Base-by-base conservation (phyloP, 37 sponge, comb jelly and placozoan species). In the Aphrocallistes beatrix region DNA sequence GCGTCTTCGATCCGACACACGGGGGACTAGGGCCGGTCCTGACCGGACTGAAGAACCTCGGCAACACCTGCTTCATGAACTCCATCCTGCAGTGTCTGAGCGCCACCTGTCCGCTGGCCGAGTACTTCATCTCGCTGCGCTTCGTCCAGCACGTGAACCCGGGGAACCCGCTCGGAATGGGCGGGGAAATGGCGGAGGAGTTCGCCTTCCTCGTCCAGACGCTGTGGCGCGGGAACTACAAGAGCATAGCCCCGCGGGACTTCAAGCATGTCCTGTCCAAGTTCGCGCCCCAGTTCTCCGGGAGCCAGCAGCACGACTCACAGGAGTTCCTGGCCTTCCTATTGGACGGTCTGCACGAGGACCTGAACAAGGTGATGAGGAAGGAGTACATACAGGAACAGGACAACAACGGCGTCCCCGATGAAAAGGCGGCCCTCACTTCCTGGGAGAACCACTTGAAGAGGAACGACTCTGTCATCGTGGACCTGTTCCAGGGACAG, bases 41-140 rank as follows among this genome's bases (percentile, higher is more conserved):
- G 82, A 91, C 94, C 39, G 95, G 95, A 32, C 82, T 92, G n/a
- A 85, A 84, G 69, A 92, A 92, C 88, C 91, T 92, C 50, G 92
- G 94, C 51, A 94, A 94, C 84, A 94, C 94, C 19, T 94, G 94
- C 38, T 94, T 88, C 92, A 92, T 94, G 95, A 94, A 90, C 85
- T 92, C 91, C 8, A 90, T 87, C 16, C 50, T 94, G 0, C 95
- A 94, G 87, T 94, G 95, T 82, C 92, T 94, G 34, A 40, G 83
- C n/a, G 82, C 48, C 82, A 90, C 92, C 0, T 48, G 42, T 37
- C 90, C 92, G 13, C 84, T 94, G 36, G 81, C 82, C 1, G 50
- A 50, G 16, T 86, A 92, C 86, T 94, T 92, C 85, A 37, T 87
- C 30, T 19, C 82, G 19, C 38, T 38, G n/a, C 82, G 90, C 84